Evolutionary conservation across 2,113 vertebrate species (phyloP), one percentile per base, ranked within the genome.

Genomic region (Nannospalax galili): DNA sequence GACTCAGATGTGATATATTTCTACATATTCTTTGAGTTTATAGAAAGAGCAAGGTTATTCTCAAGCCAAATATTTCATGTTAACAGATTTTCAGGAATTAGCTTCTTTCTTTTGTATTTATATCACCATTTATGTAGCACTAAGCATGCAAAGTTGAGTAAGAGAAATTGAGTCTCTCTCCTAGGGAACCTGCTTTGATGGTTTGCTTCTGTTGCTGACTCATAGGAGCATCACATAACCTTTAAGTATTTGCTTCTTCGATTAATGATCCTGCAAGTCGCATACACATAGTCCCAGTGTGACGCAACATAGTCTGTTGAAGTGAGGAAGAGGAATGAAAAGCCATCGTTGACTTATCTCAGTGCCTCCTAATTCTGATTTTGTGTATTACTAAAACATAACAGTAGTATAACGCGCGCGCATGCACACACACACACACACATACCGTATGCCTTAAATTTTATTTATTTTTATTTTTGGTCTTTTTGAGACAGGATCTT

Each of bases 381-480:
- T 45, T 65, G 62, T 72, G 28, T 77, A 58, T 86, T 95, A 77
- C 35, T 48, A 62, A 73, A 15, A 82, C 30, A 37, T 5, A 78
- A 17, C 48, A 89, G 48, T 42, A 80, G 40, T 30, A 56, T 2
- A n/a, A n/a, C n/a, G n/a, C n/a, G n/a, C n/a, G n/a, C n/a, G n/a
- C n/a, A n/a, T n/a, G n/a, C 4, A 87, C 17, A n/a, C 10, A 62
- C 16, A 93, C 28, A 30, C 20, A 56, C 26, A 69, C 20, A 56
- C 26, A 69, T 48, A 19, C 22, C 69, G 28, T 60, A 74, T 40
- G 56, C 78, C n/a, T 58, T 91, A 35, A 75, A 11, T 87, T n/a
- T n/a, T n/a, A n/a, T 91, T 95, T 90, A 82, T 62, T 94, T 90
- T 90, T 88, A 86, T 84, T 80, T 90, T 89, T n/a, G n/a, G n/a